A percentile compares a stretch with the other conserved stretches of the same genome.
Evolutionary conservation across 2,888 invertebrate genomes (phyloP).

Genomic region (Gymnoscelis rufifasciata): DNA sequence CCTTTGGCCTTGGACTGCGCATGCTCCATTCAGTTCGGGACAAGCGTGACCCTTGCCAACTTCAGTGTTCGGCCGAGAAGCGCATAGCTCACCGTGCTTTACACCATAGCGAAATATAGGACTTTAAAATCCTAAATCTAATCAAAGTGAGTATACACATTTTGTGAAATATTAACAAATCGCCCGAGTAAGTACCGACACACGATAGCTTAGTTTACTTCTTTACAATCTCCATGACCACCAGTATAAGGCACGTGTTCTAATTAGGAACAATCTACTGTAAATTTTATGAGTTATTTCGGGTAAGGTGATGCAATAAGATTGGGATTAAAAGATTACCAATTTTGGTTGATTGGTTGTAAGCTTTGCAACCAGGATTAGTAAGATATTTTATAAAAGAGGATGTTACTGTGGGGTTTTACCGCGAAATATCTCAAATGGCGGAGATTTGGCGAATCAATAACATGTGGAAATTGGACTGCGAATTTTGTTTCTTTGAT

Average conservation of each 20-base stretch:
- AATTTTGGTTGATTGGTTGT: not conserved
- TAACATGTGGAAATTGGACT: conserved; percentile 31
- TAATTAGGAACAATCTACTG: conserved; percentile 25
- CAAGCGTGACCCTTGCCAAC: conserved; percentile 54
- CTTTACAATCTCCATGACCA: conserved; percentile 1
- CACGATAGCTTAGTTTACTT: not conserved
- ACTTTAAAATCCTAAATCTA: conserved; percentile 66
- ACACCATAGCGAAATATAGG: conserved; percentile 44
- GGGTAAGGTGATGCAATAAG: not conserved
- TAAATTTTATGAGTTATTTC: conserved; percentile 20
- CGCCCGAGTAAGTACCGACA: not conserved
- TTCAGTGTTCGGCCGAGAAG: conserved; percentile 65
- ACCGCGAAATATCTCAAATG: conserved; percentile 47
- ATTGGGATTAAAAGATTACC: not conserved
- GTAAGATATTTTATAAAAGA: not conserved
- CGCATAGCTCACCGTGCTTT: conserved; percentile 41
- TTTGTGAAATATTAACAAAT: conserved; percentile 3
- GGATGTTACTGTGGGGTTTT: conserved; percentile 24
- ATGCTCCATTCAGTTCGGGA: conserved; percentile 61
- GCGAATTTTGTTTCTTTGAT: too few relatives aligned
- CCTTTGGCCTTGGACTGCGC: conserved; percentile 51
- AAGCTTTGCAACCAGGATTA: too few relatives aligned
- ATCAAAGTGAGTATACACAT: conserved; percentile 57
- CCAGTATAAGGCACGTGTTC: conserved; percentile 33
- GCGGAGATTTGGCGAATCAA: conserved; percentile 65